Evolutionary conservation across 2,797 vertebrate species (phyloP).

Genomic region (Dromococcyx pavoninus): DNA sequence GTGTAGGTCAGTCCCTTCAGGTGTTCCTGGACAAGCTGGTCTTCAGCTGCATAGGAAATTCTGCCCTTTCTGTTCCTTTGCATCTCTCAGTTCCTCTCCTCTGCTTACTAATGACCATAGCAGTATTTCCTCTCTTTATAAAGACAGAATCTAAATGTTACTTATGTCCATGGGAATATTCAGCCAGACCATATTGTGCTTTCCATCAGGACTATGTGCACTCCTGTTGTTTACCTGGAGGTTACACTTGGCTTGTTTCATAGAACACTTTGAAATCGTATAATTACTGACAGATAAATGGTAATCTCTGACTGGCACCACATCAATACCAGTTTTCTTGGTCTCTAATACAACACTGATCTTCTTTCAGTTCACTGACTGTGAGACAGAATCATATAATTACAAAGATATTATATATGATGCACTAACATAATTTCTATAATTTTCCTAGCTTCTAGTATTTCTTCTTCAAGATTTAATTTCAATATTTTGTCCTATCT

Average conservation of each 20-base stretch:
- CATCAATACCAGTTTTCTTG: background rate
- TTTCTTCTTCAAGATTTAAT: background rate
- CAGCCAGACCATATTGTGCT: background rate
- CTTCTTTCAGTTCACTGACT: background rate
- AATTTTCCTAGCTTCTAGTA: background rate
- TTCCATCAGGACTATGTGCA: background rate
- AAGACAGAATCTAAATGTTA: background rate
- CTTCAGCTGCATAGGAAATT: background rate
- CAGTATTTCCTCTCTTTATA: background rate
- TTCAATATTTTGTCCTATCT: background rate
- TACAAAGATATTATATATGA: background rate
- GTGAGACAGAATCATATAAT: background rate
- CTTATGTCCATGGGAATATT: background rate
- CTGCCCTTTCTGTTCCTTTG: background rate
- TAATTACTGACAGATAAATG: background rate
- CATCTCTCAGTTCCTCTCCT: background rate
- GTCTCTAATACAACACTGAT: background rate
- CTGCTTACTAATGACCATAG: background rate
- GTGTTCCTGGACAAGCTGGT: background rate
- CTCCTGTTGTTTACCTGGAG: background rate
- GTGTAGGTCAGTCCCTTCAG: background rate
- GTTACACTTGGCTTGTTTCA: background rate
- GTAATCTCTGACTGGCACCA: background rate
- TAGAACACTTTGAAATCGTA: background rate
- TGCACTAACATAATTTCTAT: background rate